Conservation (phyloP, 35 echinoderm and acorn worm genomes). For the Strongylocentrotus purpuratus region DNA sequence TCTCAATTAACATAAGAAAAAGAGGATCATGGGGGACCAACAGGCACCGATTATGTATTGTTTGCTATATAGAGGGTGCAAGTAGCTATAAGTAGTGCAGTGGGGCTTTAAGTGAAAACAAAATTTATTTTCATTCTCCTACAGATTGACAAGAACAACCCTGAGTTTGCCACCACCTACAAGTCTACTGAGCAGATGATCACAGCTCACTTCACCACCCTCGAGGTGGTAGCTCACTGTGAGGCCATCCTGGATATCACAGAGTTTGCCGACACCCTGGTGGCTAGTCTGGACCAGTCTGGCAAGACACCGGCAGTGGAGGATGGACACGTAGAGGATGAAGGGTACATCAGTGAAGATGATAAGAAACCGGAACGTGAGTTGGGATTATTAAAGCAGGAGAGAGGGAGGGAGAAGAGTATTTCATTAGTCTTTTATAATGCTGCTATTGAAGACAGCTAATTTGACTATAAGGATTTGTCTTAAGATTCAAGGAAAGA, state of each 20-base stretch:
- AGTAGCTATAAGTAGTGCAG: too few relatives aligned
- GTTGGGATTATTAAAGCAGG: slow-evolving; percentile 2
- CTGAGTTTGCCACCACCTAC: slow-evolving; percentile 87
- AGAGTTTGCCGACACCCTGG: slow-evolving; percentile 84
- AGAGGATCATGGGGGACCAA: too few relatives aligned
- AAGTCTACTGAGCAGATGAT: slow-evolving; percentile 85
- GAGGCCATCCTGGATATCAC: slow-evolving; percentile 95
- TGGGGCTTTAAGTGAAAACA: too few relatives aligned
- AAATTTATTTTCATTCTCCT: neutral
- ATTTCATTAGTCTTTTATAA: too few relatives aligned
- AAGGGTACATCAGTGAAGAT: slow-evolving; percentile 90
- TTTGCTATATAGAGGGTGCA: too few relatives aligned
- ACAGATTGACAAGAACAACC: slow-evolving; percentile 86
- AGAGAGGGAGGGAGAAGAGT: too few relatives aligned
- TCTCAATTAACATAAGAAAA: too few relatives aligned
- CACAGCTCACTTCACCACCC: slow-evolving; percentile 70
- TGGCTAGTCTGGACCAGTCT: slow-evolving; percentile 64
- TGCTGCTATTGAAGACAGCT: too few relatives aligned
- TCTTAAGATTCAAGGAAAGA: too few relatives aligned
- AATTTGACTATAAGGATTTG: too few relatives aligned
- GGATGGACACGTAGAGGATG: slow-evolving; percentile 69
- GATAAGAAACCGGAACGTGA: slow-evolving; percentile 88
- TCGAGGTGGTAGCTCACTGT: slow-evolving; percentile 83
- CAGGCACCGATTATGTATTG: too few relatives aligned
- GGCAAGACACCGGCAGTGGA: slow-evolving; percentile 58